Conservation (phyloP, 2,888 invertebrate genomes). For the Plebejus argus region DNA sequence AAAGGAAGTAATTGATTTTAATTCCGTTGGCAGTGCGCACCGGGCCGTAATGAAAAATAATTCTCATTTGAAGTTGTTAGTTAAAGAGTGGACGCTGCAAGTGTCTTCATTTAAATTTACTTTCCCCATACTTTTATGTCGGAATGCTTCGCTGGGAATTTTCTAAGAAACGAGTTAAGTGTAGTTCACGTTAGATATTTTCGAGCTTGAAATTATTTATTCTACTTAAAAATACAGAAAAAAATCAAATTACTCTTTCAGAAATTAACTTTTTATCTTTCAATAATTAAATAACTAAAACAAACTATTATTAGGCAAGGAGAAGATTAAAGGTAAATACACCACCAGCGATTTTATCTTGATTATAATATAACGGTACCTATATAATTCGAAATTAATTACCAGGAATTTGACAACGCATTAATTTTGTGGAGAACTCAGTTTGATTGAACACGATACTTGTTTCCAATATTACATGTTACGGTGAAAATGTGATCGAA, state of each 20-base stretch:
- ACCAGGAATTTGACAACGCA: slow-evolving; percentile 18
- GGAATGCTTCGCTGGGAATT: background rate
- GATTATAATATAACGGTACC: background rate
- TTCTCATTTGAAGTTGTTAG: slow-evolving; percentile 66
- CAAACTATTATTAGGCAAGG: background rate
- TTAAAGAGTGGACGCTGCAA: slow-evolving; percentile 50
- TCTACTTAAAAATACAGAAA: too few species aligned
- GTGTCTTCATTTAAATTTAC: slow-evolving; percentile 22
- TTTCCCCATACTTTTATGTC: slow-evolving; percentile 14
- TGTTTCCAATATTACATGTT: background rate
- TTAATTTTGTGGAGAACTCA: slow-evolving; percentile 17
- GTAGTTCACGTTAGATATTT: too few species aligned
- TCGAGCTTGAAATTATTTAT: background rate
- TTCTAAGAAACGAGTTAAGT: background rate
- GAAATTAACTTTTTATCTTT: background rate
- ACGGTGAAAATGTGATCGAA: background rate
- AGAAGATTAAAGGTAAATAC: background rate
- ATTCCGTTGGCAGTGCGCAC: slow-evolving; percentile 63
- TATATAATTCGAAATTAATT: slow-evolving; percentile 3
- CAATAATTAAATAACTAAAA: background rate
- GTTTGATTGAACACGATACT: slow-evolving; percentile 27
- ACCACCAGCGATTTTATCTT: background rate
- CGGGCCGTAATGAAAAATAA: slow-evolving; percentile 73
- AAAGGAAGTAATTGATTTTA: slow-evolving; percentile 72
- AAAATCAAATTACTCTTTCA: background rate